Percentiles rank a stretch among this genome's conserved stretches.
phyloP scores from a whole-genome alignment of 2,113 vertebrate species.

The Merops nubicus region DNA sequence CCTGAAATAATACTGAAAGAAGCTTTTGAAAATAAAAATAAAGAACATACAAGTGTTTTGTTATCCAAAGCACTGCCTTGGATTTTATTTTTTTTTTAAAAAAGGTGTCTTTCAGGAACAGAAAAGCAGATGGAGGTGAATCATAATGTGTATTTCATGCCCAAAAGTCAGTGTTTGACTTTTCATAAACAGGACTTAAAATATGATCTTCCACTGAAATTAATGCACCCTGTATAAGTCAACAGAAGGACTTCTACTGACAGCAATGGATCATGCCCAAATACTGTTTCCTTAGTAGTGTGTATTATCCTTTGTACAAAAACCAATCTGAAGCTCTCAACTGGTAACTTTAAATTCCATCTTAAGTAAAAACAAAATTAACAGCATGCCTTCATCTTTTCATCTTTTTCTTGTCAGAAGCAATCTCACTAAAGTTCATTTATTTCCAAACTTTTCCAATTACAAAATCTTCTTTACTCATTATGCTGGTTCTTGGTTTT shows the following conservation, averaged over 20 bases:
- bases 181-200: neutral
- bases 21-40: neutral
- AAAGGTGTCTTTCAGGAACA: neutral
- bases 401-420: neutral
- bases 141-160: neutral
- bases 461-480: neutral
- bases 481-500: neutral
- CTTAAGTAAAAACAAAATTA: neutral
- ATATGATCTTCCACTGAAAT: neutral
- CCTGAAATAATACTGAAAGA: neutral
- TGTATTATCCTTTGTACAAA: neutral
- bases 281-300: neutral
- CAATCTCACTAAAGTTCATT: neutral
- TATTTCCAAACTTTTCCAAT: neutral
- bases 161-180: neutral
- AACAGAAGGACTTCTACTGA: neutral
- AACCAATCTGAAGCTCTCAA: neutral
- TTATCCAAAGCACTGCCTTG: neutral
- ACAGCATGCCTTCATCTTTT: neutral
- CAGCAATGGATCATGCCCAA: neutral
- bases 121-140: neutral
- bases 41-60: neutral
- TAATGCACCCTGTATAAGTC: neutral
- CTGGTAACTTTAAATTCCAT: neutral
- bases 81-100: neutral